These are phyloP conservation scores for Notiomystis cincta DNA, from an alignment of 2,113 vertebrate genomes.

Conservation along the genomic window DNA sequence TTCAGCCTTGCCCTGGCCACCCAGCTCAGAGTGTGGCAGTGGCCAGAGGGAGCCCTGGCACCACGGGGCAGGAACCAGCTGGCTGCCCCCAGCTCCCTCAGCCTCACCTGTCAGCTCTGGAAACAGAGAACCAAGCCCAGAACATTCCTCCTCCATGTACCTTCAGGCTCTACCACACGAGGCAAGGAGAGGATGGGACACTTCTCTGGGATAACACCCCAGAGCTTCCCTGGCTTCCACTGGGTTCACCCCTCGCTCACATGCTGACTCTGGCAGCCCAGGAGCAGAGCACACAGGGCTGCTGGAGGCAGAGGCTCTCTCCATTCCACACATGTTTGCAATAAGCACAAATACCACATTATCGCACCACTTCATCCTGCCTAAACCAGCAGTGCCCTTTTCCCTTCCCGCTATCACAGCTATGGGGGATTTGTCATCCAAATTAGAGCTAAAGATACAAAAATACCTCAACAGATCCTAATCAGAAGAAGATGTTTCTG, in stretches of 20 bases:
- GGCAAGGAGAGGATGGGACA: neutral
- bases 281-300: neutral
- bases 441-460: slow-evolving; percentile 32
- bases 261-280: neutral
- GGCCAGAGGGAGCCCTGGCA: neutral
- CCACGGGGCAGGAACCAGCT: rapidly evolving
- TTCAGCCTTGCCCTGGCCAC: neutral
- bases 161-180: neutral
- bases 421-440: slow-evolving; percentile 23
- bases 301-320: neutral
- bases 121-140: neutral
- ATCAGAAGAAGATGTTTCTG: slow-evolving; percentile 23
- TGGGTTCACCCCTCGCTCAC: rapidly evolving
- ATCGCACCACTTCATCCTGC: neutral
- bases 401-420: neutral
- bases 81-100: neutral
- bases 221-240: neutral
- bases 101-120: neutral
- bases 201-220: neutral
- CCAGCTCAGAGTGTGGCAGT: neutral
- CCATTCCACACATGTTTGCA: neutral
- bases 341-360: neutral
- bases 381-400: neutral
- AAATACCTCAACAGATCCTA: slow-evolving; percentile 23
- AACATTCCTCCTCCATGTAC: neutral